Conservation (phyloP, 2,797 vertebrate species). For the Sebastolobus altivelis region DNA sequence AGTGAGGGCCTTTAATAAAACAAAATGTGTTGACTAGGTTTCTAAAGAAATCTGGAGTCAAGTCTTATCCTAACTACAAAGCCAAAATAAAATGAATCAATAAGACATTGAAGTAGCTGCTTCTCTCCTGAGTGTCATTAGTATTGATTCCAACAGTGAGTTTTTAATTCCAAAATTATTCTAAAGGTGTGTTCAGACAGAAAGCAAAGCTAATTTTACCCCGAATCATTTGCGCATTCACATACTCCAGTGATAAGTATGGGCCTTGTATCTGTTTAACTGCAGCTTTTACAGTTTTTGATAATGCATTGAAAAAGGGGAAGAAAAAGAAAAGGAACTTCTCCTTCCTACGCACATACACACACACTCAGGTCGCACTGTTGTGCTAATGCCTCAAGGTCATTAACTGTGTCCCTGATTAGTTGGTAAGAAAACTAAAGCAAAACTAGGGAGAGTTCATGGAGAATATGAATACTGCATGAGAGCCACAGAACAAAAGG, state of each 20-base stretch:
- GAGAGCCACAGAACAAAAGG: constrained; percentile 67
- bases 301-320: neutral
- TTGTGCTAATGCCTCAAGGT: constrained; percentile 71
- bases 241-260: neutral
- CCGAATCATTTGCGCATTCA: neutral
- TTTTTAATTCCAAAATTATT: neutral
- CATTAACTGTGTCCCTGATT: constrained; percentile 70
- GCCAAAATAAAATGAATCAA: neutral
- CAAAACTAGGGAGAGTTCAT: constrained; percentile 60
- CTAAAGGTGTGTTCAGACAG: neutral
- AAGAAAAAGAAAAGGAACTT: constrained; percentile 8
- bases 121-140: neutral
- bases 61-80: neutral
- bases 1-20: neutral
- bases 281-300: neutral
- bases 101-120: neutral
- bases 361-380: constrained; percentile 29
- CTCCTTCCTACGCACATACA: neutral
- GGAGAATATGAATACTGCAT: constrained; percentile 74
- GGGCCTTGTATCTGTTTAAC: neutral
- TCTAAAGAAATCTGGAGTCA: too few species aligned
- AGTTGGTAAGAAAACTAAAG: constrained; percentile 39
- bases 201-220: neutral
- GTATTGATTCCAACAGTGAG: neutral
- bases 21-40: too few species aligned